These are phyloP conservation scores for Onthophagus taurus DNA, from an alignment of 1,140 invertebrate genomes.

Conservation along the genomic window DNA sequence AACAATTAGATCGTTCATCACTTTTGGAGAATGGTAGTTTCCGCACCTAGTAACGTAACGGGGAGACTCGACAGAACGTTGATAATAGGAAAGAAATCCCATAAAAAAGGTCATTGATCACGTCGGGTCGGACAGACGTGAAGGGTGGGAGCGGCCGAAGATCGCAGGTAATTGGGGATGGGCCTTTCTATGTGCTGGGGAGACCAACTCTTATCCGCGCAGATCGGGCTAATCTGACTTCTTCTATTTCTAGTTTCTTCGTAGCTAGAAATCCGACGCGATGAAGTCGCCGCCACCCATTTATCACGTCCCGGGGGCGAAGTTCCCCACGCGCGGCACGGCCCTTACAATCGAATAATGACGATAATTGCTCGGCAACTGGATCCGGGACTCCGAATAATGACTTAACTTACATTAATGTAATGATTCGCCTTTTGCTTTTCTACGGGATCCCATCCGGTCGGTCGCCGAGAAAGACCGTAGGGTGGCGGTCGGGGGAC, in stretches of 20 bases:
- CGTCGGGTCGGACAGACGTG: no score
- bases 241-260: conserved; percentile 29
- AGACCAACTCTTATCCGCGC: not conserved
- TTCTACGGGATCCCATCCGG: no score
- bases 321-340: conserved; percentile 5
- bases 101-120: no score
- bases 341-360: conserved; percentile 29
- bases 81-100: no score
- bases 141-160: no score
- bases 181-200: not conserved
- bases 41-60: no score
- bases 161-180: not conserved
- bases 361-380: conserved; percentile 30
- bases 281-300: conserved; percentile 27
- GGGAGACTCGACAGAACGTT: no score
- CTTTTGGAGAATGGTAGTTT: no score
- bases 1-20: no score
- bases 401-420: conserved; percentile 31
- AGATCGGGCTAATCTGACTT: conserved; percentile 28
- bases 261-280: conserved; percentile 21
- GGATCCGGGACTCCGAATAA: conserved; percentile 27
- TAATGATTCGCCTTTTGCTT: conserved; percentile 27
- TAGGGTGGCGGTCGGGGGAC: not conserved
- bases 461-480: not conserved
- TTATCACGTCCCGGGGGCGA: conserved; percentile 24